Percentiles rank a stretch among this genome's conserved stretches.
Evolutionary conservation across 2,113 vertebrate species (phyloP).

Genomic region (Clupea harengus): DNA sequence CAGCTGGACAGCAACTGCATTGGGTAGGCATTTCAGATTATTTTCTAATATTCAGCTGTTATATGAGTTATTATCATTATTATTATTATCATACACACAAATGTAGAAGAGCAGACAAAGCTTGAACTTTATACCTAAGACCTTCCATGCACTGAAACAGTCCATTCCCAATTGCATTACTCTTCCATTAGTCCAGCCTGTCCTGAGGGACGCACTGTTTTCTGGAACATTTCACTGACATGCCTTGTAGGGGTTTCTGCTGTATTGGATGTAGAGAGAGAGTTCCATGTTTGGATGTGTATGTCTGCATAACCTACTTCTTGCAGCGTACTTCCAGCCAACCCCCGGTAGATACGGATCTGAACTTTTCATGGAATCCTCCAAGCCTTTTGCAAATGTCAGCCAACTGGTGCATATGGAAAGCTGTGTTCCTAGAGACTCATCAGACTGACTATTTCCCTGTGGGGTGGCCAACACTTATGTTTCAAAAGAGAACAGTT

Average conservation of each 20-base stretch:
- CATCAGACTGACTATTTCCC: background rate
- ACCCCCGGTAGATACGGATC: background rate
- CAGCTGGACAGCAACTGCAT: too few species aligned
- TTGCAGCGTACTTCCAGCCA: background rate
- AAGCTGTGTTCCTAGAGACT: background rate
- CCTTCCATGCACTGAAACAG: background rate
- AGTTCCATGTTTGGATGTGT: background rate
- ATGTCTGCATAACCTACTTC: background rate
- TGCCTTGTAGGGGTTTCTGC: background rate
- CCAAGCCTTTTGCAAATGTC: slow-evolving; percentile 15
- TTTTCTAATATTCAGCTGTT: too few species aligned
- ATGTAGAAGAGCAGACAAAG: background rate
- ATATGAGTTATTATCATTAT: background rate
- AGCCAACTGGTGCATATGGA: slow-evolving; percentile 13
- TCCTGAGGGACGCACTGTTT: background rate
- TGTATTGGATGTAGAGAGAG: background rate
- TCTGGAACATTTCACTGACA: background rate
- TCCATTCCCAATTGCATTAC: background rate
- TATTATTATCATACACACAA: background rate
- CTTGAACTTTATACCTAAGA: background rate
- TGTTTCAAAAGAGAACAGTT: background rate
- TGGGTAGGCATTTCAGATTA: too few species aligned
- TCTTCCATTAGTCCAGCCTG: background rate
- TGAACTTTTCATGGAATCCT: slow-evolving; percentile 1
- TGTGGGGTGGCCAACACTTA: background rate